Evolutionary conservation across 2,113 vertebrate genomes (phyloP), one percentile per base, ranked within the genome.

Genomic region (Petroica traversi): DNA sequence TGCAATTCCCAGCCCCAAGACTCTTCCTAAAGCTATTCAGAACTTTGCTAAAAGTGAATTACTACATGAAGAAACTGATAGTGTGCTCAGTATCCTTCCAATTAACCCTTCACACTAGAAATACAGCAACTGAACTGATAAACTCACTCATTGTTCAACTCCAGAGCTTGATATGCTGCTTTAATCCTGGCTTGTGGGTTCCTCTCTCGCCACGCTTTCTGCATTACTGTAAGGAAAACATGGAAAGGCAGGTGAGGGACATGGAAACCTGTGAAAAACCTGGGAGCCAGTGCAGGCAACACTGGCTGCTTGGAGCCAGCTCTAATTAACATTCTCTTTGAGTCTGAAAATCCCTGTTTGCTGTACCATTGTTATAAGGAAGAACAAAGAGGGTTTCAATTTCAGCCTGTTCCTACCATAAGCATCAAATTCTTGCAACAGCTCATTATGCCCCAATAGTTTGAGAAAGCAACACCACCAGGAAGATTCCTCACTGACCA

Each of bases 121-220:
- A 45, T 6, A 41, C 19, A 61, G 54, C 82, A 89, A 89, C 13
- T 69, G 88, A 85, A 58, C 10, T 66, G 19, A 22, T 22, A 57
- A 63, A 99, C 99, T 99, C 97, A 99, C 99, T 99, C 99, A n/a
- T 99, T 99, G 97, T 99, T 99, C 95, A 99, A 91, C 96, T 99
- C 99, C 52, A 99, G 98, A 85, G 99, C 99, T 98, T 99, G 99
- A 92, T 99, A 98, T 1, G 99, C 99, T 95, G 99, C 99, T 98
- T 99, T 99, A 92, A 99, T 99, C 92, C 99, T 98, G 94, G 99
- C 99, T 91, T 99, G 99, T 67, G 99, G 99, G 97, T 99, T 99
- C 97, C 99, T 99, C 97, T 99, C 99, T 59, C 99, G 97, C 99
- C 99, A 99, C 6, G 99, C 99, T 94, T 99, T 99, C 98, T 99